phyloP scores from a whole-genome alignment of 2,888 invertebrate species.

The Drosophila pseudotalamancana region DNA sequence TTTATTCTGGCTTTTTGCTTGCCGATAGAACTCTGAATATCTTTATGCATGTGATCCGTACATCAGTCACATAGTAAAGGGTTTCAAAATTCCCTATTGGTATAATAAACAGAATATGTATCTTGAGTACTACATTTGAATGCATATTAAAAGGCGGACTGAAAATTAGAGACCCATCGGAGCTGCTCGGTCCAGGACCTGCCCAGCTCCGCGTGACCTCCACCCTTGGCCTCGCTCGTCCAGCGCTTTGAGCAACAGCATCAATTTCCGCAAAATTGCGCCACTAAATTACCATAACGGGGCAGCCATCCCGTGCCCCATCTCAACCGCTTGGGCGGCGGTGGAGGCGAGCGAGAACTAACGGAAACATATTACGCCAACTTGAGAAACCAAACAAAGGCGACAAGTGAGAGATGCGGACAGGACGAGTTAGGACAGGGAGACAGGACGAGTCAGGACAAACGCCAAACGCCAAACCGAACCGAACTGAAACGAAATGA shows the following conservation, averaged over 20 bases:
- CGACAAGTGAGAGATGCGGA: slow-evolving; percentile 56
- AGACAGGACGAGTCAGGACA: slow-evolving; percentile 35
- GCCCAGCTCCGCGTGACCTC: neutral
- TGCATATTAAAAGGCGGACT: slow-evolving; percentile 28
- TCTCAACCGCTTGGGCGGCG: neutral
- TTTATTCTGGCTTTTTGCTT: too few relatives aligned
- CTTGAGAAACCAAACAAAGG: slow-evolving; percentile 54
- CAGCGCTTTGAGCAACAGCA: slow-evolving; percentile 40
- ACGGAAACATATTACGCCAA: slow-evolving; percentile 63
- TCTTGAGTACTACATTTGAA: slow-evolving; percentile 19
- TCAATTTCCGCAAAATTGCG: slow-evolving; percentile 82
- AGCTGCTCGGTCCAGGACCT: neutral
- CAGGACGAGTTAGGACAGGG: neutral
- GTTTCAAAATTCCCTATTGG: slow-evolving; percentile 2
- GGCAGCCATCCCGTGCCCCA: slow-evolving; percentile 17
- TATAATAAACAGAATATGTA: slow-evolving; percentile 12
- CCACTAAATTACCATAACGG: slow-evolving; percentile 82
- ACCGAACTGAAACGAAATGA: slow-evolving; percentile 12
- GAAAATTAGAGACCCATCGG: slow-evolving; percentile 18
- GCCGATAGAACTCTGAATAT: too few relatives aligned
- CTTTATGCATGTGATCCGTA: too few relatives aligned
- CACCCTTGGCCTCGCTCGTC: neutral
- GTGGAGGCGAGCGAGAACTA: slow-evolving; percentile 47
- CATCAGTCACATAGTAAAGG: slow-evolving; percentile 5
- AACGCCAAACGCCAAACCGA: slow-evolving; percentile 26